These are phyloP conservation scores for Sebastes oblongus DNA, from an alignment of 2,797 vertebrate genomes.

Conservation along the genomic window DNA sequence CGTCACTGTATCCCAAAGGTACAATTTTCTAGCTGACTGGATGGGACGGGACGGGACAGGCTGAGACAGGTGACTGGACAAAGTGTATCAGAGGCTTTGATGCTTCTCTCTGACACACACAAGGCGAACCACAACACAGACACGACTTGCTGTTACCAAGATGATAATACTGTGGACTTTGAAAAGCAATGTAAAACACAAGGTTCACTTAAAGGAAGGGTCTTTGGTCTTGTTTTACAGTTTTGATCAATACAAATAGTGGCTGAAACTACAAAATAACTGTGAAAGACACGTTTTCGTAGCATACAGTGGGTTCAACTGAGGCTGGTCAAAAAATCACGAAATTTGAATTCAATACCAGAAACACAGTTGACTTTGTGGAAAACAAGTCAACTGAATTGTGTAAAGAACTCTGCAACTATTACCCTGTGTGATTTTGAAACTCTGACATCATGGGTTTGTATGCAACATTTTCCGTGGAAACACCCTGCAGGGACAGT, in stretches of 20 bases:
- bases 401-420: background rate
- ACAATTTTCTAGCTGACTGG: constrained; percentile 58
- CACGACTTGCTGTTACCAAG: background rate
- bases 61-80: constrained; percentile 48
- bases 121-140: constrained; percentile 36
- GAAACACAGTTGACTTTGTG: background rate
- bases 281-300: background rate
- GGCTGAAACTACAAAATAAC: background rate
- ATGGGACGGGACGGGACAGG: constrained; percentile 39
- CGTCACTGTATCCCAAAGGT: constrained; percentile 39
- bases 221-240: background rate
- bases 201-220: background rate
- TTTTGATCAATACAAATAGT: background rate
- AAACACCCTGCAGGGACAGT: constrained; percentile 27
- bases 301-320: background rate
- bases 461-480: constrained; percentile 1
- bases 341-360: background rate
- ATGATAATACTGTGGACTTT: background rate
- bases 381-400: background rate
- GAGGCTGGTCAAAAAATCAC: background rate
- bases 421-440: constrained; percentile 10
- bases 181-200: background rate
- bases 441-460: constrained; percentile 38
- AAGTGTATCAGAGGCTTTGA: constrained; percentile 43
- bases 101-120: constrained; percentile 34